Conservation (phyloP, 2,888 invertebrate genomes). For the Agriotes lineatus region DNA sequence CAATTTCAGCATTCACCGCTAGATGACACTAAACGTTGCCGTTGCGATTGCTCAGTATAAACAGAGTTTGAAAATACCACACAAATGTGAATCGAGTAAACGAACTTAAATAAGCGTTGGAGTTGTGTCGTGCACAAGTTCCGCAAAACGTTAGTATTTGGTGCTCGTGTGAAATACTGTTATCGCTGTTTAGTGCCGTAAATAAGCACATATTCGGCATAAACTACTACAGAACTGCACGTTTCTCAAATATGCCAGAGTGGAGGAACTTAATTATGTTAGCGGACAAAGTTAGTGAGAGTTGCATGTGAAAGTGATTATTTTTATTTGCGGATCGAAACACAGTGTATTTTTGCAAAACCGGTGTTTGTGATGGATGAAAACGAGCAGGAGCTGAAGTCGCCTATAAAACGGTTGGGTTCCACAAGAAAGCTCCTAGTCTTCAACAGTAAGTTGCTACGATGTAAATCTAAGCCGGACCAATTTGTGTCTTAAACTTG, state of each 20-base stretch:
- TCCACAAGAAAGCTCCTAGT: conserved; percentile 84
- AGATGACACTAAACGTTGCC: too few species aligned
- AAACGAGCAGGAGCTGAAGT: conserved; percentile 81
- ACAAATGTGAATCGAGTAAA: conserved; percentile 45
- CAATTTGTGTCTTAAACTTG: conserved; percentile 22
- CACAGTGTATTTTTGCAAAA: conserved; percentile 24
- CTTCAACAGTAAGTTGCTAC: conserved; percentile 78
- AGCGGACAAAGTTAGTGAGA: conserved; percentile 29
- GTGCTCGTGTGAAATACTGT: background rate
- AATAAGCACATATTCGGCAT: background rate
- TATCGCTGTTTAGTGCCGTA: conserved; percentile 4
- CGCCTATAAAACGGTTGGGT: conserved; percentile 84
- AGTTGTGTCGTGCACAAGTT: conserved; percentile 38
- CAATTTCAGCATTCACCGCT: too few species aligned
- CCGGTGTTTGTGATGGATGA: conserved; percentile 73
- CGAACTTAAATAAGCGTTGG: conserved; percentile 43
- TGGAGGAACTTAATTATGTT: background rate
- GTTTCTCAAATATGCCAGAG: background rate
- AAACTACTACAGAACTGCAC: background rate
- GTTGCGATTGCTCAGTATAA: too few species aligned
- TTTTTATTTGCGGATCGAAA: conserved; percentile 47
- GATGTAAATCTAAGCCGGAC: background rate
- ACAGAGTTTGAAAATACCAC: conserved; percentile 50
- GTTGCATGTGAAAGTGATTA: conserved; percentile 51
- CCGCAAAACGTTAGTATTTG: background rate